A percentile compares a stretch with the other conserved stretches of the same genome.
Evolutionary conservation across 2,113 vertebrate species (phyloP).

Genomic region (Sphyrna mokarran): DNA sequence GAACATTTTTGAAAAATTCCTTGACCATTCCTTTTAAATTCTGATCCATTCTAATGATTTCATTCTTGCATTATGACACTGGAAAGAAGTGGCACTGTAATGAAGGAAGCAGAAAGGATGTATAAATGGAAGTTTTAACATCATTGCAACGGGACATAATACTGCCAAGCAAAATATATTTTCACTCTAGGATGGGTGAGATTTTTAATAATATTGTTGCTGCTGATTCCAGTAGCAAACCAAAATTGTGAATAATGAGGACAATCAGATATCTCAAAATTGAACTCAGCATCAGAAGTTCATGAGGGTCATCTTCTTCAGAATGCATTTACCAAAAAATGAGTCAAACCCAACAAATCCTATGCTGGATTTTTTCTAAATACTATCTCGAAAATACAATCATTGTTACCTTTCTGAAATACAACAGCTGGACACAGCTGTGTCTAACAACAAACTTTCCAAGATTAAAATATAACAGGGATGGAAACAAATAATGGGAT

Average conservation of each 20-base stretch:
- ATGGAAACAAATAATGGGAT: not conserved
- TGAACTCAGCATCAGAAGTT: not conserved
- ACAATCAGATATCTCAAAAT: not conserved
- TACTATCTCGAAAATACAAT: not conserved
- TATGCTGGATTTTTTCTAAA: not conserved
- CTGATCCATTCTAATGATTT: not conserved
- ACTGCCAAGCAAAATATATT: not conserved
- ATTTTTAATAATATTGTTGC: not conserved
- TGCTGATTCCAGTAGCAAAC: not conserved
- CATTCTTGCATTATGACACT: not conserved
- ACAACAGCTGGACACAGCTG: not conserved
- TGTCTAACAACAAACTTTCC: not conserved
- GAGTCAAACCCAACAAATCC: not conserved
- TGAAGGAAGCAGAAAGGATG: not conserved
- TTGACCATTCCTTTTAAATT: not conserved
- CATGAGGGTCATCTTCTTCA: not conserved
- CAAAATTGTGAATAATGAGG: not conserved
- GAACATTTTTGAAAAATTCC: too few species aligned
- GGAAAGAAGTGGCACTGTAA: not conserved
- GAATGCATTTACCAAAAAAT: not conserved
- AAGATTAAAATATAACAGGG: constrained; percentile 3
- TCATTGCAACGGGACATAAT: not conserved
- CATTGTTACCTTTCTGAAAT: not conserved
- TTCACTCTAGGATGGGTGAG: not conserved
- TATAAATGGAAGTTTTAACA: not conserved